Evolutionary conservation across 64 coral and sea anemone species (phyloP).

Genomic region (Cladopsammia gracilis): DNA sequence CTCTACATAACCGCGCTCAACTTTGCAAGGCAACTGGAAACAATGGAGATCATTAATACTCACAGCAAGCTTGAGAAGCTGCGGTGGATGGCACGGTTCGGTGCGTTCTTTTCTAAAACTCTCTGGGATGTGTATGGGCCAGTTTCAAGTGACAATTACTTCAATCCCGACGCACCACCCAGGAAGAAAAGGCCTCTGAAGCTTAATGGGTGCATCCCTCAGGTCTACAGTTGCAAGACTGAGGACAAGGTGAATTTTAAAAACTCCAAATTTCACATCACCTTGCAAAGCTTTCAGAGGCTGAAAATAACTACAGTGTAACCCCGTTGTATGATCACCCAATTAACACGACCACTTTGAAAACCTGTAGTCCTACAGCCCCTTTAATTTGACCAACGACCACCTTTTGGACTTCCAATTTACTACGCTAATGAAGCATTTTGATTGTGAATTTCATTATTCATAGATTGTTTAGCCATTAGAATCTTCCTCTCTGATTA

Average conservation of each 20-base stretch:
- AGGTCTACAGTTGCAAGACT: conserved; percentile 29
- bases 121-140: conserved; percentile 59
- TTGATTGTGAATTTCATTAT: too few species aligned
- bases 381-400: too few species aligned
- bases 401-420: too few species aligned
- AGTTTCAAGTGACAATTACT: background rate
- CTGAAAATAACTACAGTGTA: too few species aligned
- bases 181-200: conserved; percentile 54
- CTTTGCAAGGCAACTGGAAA: conserved; percentile 46
- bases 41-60: conserved; percentile 59
- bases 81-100: conserved; percentile 32
- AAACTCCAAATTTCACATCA: too few species aligned
- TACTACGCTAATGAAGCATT: too few species aligned
- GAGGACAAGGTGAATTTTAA: conserved; percentile 46
- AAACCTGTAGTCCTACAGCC: too few species aligned
- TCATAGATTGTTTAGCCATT: too few species aligned
- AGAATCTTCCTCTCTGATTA: too few species aligned
- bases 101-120: conserved; percentile 39
- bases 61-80: conserved; percentile 30
- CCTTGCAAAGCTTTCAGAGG: too few species aligned
- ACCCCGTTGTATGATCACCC: too few species aligned
- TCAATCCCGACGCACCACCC: conserved; percentile 11
- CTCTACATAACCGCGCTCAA: conserved; percentile 36
- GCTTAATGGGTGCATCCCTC: conserved; percentile 30
- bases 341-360: too few species aligned